Evolutionary conservation across 2,113 vertebrate genomes (phyloP).

Genomic region (Origma solitaria): DNA sequence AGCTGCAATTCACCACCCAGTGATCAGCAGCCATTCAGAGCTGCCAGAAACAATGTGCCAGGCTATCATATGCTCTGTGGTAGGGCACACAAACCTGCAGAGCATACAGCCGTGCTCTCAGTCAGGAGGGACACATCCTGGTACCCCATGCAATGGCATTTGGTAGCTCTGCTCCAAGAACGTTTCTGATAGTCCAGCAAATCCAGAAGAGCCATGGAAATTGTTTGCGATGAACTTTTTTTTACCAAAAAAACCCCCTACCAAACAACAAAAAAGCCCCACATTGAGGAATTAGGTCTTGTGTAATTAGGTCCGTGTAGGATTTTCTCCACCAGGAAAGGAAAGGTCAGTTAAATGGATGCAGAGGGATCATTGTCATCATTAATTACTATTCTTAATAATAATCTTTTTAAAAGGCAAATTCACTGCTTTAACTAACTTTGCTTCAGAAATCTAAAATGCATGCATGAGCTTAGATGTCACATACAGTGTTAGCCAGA

Average conservation of each 20-base stretch:
- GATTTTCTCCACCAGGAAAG: background rate
- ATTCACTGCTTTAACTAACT: conserved; percentile 19
- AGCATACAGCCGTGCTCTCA: background rate
- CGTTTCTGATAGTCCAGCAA: background rate
- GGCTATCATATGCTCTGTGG: background rate
- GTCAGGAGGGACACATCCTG: background rate
- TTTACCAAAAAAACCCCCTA: background rate
- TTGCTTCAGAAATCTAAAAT: conserved; percentile 21
- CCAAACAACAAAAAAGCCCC: background rate
- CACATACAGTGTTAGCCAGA: conserved; percentile 15
- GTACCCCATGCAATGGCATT: background rate
- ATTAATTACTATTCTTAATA: background rate
- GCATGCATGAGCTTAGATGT: conserved; percentile 15
- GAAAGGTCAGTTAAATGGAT: background rate
- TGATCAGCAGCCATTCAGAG: background rate
- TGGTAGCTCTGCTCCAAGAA: background rate
- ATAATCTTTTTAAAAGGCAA: background rate
- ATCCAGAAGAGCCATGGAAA: background rate
- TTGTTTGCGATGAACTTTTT: background rate
- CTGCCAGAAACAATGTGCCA: background rate
- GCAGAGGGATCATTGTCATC: background rate
- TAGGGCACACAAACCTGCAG: background rate
- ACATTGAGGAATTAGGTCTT: background rate
- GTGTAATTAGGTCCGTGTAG: background rate
- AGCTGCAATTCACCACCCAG: background rate